Percentiles rank a stretch among this genome's conserved stretches.
phyloP scores from a whole-genome alignment of 1,140 invertebrate species.

The Hypothenemus hampei region DNA sequence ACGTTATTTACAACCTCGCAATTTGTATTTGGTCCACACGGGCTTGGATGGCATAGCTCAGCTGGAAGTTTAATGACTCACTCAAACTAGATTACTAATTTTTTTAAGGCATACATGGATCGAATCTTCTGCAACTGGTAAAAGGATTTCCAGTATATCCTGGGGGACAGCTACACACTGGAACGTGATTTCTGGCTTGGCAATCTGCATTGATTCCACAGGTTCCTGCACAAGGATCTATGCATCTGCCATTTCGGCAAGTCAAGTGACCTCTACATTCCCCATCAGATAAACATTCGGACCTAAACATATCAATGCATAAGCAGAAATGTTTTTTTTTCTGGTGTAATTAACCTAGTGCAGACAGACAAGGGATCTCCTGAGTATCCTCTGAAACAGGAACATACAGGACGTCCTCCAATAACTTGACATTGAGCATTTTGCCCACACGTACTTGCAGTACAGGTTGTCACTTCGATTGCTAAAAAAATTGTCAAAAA shows the following conservation, averaged over 20 bases:
- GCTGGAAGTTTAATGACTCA: constrained; percentile 18
- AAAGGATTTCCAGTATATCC: constrained; percentile 63
- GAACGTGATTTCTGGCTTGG: constrained; percentile 55
- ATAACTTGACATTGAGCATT: constrained; percentile 59
- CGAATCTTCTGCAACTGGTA: constrained; percentile 48
- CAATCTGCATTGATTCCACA: constrained; percentile 63
- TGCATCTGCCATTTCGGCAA: constrained; percentile 55
- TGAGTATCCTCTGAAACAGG: constrained; percentile 63
- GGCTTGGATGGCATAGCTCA: constrained; percentile 72
- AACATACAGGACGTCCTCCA: constrained; percentile 61
- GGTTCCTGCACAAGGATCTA: constrained; percentile 55
- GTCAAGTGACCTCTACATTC: constrained; percentile 48
- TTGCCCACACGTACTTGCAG: constrained; percentile 51
- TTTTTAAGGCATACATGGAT: constrained; percentile 47
- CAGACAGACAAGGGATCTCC: constrained; percentile 65
- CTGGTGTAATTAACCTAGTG: constrained; percentile 41
- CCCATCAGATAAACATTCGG: constrained; percentile 56
- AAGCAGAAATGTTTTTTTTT: neutral
- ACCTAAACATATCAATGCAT: constrained; percentile 39
- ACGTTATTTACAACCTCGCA: constrained; percentile 70
- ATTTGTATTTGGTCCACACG: constrained; percentile 73
- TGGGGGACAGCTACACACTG: constrained; percentile 59
- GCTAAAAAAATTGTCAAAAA: constrained; percentile 3
- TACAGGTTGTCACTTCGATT: constrained; percentile 27
- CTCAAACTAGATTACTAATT: neutral